Evolutionary conservation across 2,888 invertebrate species (phyloP).

Genomic region (Lasioglossum oenotherae): DNA sequence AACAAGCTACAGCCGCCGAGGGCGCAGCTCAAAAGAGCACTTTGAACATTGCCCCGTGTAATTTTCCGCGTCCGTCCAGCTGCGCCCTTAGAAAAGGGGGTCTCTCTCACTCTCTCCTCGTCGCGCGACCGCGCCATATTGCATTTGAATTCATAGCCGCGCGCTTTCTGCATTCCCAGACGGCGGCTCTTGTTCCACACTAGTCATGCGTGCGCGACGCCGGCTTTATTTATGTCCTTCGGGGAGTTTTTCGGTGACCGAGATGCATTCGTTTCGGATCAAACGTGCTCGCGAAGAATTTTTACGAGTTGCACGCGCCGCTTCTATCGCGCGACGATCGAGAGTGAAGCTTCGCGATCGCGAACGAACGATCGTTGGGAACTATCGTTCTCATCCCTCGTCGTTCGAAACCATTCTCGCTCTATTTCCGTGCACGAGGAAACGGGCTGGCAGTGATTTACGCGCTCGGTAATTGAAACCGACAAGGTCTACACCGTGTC

Average conservation of each 20-base stretch:
- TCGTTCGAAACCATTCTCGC: constrained; percentile 34
- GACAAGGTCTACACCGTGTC: constrained; percentile 55
- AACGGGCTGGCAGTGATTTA: constrained; percentile 48
- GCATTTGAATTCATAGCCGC: constrained; percentile 77
- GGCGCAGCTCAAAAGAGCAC: constrained; percentile 17
- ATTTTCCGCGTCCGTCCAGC: constrained; percentile 48
- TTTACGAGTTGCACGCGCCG: constrained; percentile 16
- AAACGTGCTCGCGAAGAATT: constrained; percentile 17
- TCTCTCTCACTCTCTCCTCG: neutral
- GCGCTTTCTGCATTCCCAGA: constrained; percentile 80
- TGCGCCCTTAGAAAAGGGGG: constrained; percentile 47
- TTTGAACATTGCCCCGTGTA: constrained; percentile 19
- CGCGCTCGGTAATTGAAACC: constrained; percentile 68
- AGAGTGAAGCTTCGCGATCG: neutral
- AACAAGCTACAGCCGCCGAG: constrained; percentile 9
- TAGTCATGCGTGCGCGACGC: constrained; percentile 68
- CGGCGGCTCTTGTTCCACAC: constrained; percentile 73
- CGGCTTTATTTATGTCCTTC: constrained; percentile 68
- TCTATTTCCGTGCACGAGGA: constrained; percentile 59
- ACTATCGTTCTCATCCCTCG: neutral
- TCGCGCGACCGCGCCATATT: constrained; percentile 63
- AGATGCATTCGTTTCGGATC: constrained; percentile 41
- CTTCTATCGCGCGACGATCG: neutral
- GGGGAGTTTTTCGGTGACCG: constrained; percentile 48
- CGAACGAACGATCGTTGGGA: neutral